Base-by-base conservation (phyloP, 2,113 vertebrate genomes). In the Odobenus rosmarus region DNA sequence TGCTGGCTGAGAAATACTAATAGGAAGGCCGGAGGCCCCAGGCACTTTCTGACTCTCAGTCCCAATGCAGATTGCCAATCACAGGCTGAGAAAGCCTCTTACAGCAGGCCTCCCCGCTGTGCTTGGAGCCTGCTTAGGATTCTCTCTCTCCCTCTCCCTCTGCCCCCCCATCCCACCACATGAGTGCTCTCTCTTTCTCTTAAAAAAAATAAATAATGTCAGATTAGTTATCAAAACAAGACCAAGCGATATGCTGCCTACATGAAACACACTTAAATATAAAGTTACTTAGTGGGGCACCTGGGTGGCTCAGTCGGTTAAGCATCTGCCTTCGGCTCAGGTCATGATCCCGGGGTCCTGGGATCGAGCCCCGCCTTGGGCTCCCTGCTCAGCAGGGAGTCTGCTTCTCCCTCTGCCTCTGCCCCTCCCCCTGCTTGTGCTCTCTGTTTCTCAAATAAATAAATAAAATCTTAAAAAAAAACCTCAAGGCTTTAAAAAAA, bases 191-290 rank as follows among this genome's bases (percentile, higher is more conserved):
- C 14, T 67, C 7, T 67, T 16, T 55, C 31, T 67, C 15, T 33
- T 33, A 69, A 69, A n/a, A n/a, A 69, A n/a, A 18, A 69, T 74
- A 92, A 39, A 80, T 10, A 53, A 49, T 81, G 33, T 81, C 80
- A 81, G 53, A 72, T 21, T 89, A 76, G 57, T 64, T 82, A 49
- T 92, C 64, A 89, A 59, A 97, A 42, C 62, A 79, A 85, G 61
- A 85, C 46, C 21, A 53, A 86, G 39, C 24, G 46, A 67, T 36
- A n/a, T 74, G 51, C 53, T 81, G 36, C 33, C 57, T 74, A 19
- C 24, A 18, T 39, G 80, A 97, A 86, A 83, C 80, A 85, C 3
- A 59, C 46, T 80, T 57, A 97, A 88, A 61, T 51, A 59, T 76
- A 64, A 90, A 55, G 57, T 77, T 82, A 36, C 4, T 46, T 53